Percentiles rank a stretch among this genome's conserved stretches.
phyloP scores from a whole-genome alignment of 1,140 invertebrate genomes.

The Harlomillsia oculata region DNA sequence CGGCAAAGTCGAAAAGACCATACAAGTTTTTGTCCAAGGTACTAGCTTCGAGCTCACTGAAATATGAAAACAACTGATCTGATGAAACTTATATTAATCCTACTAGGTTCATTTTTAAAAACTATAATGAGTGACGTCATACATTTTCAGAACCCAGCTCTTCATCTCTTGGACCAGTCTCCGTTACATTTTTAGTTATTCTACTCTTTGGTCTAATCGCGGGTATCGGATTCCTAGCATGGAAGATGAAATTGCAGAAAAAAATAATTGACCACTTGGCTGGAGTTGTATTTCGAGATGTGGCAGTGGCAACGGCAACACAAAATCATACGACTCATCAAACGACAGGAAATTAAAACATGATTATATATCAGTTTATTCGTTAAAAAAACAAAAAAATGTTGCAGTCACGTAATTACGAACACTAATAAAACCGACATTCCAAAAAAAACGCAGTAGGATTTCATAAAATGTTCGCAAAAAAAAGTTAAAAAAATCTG shows the following conservation, averaged over 20 bases:
- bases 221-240: conserved; percentile 11
- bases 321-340: background rate
- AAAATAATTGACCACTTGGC: conserved; percentile 30
- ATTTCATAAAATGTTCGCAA: no score
- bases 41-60: no score
- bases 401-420: no score
- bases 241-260: conserved; percentile 27
- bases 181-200: conserved; percentile 5
- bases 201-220: background rate
- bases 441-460: no score
- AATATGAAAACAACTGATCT: no score
- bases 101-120: no score
- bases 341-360: background rate
- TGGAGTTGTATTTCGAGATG: conserved; percentile 26
- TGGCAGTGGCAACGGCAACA: background rate
- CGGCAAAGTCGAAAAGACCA: conserved; percentile 10
- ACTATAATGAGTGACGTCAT: no score
- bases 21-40: conserved; percentile 19
- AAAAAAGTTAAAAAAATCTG: no score
- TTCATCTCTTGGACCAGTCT: conserved; percentile 3
- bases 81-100: no score
- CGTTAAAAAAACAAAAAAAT: no score
- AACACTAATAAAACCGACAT: no score
- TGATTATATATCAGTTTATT: no score
- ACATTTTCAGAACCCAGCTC: conserved; percentile 6